phyloP scores from a whole-genome alignment of 2,797 vertebrate genomes.

The Okamejei kenojei region DNA sequence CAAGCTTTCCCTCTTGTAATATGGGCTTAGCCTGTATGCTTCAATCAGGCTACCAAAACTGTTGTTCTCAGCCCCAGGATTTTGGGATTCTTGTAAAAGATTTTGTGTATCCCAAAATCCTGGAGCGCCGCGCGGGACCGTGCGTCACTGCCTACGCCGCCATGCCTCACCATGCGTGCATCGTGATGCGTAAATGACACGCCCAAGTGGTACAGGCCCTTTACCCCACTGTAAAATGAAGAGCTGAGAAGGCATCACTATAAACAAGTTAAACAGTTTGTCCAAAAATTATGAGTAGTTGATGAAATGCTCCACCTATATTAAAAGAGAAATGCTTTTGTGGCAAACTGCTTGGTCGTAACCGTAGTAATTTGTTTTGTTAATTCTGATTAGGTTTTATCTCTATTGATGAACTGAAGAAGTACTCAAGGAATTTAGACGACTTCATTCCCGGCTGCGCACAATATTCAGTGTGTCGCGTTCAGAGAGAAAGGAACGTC shows the following conservation, averaged over 20 bases:
- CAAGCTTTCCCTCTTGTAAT: too few relatives aligned
- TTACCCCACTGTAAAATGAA: too few relatives aligned
- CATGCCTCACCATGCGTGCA: too few relatives aligned
- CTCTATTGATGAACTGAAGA: slow-evolving; percentile 66
- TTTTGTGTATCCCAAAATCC: too few relatives aligned
- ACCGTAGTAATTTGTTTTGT: slow-evolving; percentile 38
- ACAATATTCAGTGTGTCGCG: slow-evolving; percentile 57
- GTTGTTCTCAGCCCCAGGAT: too few relatives aligned
- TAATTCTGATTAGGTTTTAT: slow-evolving; percentile 60
- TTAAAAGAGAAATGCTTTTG: neutral
- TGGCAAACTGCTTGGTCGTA: neutral
- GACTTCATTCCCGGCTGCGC: slow-evolving; percentile 63
- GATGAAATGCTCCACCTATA: neutral
- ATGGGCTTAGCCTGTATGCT: neutral
- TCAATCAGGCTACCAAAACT: neutral
- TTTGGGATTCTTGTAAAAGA: too few relatives aligned
- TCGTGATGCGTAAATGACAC: too few relatives aligned
- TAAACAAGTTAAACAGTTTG: neutral
- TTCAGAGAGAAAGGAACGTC: slow-evolving; percentile 49
- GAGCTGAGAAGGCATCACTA: too few relatives aligned
- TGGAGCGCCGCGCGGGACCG: too few relatives aligned
- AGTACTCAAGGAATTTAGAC: slow-evolving; percentile 64
- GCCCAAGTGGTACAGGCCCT: too few relatives aligned
- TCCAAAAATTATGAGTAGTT: neutral
- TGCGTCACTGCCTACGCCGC: too few relatives aligned